phyloP scores from a whole-genome alignment of 2,888 invertebrate species.

The Troglohyphantes excavatus region DNA sequence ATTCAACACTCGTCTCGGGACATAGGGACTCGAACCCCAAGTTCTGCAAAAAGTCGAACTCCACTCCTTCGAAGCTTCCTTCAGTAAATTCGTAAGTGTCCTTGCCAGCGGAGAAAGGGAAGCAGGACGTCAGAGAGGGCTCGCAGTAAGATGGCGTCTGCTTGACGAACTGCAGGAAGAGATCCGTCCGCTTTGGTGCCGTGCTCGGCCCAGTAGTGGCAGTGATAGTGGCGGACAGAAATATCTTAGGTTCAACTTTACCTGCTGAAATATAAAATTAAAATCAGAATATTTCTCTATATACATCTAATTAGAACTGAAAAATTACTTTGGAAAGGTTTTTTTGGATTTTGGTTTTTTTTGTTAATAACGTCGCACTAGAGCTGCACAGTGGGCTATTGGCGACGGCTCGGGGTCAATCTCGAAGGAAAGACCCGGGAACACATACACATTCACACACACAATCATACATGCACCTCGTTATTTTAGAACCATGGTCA shows the following conservation, averaged over 20 bases:
- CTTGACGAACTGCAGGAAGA: background rate
- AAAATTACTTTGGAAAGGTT: too few species aligned
- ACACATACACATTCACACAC: too few species aligned
- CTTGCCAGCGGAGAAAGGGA: background rate
- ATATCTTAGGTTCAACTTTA: background rate
- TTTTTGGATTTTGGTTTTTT: too few species aligned
- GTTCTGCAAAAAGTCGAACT: slow-evolving; percentile 39
- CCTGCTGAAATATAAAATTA: background rate
- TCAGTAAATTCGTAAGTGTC: slow-evolving; percentile 9
- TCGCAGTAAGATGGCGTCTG: slow-evolving; percentile 12
- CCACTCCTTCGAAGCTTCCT: background rate
- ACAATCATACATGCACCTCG: too few species aligned
- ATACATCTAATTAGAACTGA: too few species aligned
- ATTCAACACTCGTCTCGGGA: slow-evolving; percentile 7
- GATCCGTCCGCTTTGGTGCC: background rate
- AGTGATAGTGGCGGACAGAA: background rate
- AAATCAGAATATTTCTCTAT: background rate
- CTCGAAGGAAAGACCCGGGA: too few species aligned
- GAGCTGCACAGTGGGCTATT: too few species aligned
- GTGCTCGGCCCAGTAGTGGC: background rate
- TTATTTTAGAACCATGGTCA: too few species aligned
- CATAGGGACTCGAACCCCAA: slow-evolving; percentile 13
- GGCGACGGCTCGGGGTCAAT: too few species aligned
- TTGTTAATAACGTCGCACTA: too few species aligned
- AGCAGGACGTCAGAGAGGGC: background rate